These are phyloP conservation scores for Euzophera pinguis DNA, from an alignment of 2,888 invertebrate genomes.

Conservation along the genomic window DNA sequence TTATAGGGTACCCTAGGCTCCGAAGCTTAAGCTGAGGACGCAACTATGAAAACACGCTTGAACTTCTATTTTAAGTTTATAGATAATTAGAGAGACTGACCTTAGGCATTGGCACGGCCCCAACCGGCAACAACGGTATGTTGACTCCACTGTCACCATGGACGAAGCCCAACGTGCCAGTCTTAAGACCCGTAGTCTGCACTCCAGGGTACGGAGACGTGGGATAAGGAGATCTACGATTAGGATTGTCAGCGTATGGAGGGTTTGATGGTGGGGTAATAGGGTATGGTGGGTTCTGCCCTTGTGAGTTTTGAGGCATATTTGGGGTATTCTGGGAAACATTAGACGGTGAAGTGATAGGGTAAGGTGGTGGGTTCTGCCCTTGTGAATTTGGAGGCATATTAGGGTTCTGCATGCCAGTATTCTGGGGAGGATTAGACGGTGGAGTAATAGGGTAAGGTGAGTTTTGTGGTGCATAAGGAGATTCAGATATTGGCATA, in stretches of 20 bases:
- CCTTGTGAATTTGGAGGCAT: too few species aligned
- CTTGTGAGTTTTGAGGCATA: too few species aligned
- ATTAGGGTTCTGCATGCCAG: too few species aligned
- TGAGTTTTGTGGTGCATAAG: too few species aligned
- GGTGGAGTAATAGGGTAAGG: not conserved
- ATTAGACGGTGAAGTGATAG: too few species aligned
- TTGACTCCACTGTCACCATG: constrained; percentile 7
- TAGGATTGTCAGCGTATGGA: constrained; percentile 14
- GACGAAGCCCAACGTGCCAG: constrained; percentile 40
- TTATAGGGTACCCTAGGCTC: too few species aligned
- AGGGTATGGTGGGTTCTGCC: not conserved
- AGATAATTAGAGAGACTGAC: too few species aligned
- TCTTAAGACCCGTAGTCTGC: constrained; percentile 26
- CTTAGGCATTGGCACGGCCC: constrained; percentile 36
- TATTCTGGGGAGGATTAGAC: not conserved
- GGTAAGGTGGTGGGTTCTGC: not conserved
- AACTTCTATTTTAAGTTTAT: too few species aligned
- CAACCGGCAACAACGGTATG: constrained; percentile 38
- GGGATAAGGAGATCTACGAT: constrained; percentile 17
- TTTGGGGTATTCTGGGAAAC: too few species aligned
- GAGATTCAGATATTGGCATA: too few species aligned
- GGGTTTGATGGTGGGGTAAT: not conserved
- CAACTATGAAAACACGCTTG: too few species aligned
- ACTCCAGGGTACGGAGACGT: constrained; percentile 7
- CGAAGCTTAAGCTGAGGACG: too few species aligned